Evolutionary conservation across 2,113 vertebrate species (phyloP).

Genomic region (Cryptomyrus ogoouensis): DNA sequence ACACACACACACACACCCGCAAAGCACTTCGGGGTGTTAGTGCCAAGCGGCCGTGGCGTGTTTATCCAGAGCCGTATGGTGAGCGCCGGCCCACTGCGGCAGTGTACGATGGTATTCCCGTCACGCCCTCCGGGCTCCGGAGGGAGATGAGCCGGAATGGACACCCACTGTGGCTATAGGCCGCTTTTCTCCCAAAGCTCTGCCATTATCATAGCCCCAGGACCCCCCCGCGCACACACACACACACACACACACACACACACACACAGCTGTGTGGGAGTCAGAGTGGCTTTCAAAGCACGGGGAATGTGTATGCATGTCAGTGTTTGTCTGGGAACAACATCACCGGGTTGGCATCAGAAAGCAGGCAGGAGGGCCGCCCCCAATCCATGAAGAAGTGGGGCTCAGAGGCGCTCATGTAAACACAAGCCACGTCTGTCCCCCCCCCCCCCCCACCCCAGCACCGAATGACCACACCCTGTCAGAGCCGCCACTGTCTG

Average conservation of each 20-base stretch:
- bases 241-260: conserved; percentile 36
- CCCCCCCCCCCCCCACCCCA: too few relatives aligned
- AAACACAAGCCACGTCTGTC: not conserved
- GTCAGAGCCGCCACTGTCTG: not conserved
- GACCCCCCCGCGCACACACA: conserved; percentile 20
- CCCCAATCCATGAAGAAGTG: not conserved
- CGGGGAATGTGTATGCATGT: not conserved
- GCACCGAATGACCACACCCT: not conserved
- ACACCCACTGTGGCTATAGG: conserved; percentile 43
- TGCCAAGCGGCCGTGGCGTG: not conserved
- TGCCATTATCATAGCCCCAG: conserved; percentile 49
- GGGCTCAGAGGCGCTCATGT: not conserved
- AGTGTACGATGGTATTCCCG: conserved; percentile 28
- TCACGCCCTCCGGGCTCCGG: conserved; percentile 19
- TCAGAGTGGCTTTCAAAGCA: not conserved
- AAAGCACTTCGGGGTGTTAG: not conserved
- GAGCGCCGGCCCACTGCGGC: not conserved
- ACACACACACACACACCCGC: not conserved
- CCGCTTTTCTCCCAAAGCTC: conserved; percentile 42
- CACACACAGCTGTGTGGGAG: conserved; percentile 41
- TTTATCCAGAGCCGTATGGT: not conserved
- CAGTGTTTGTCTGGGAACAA: not conserved
- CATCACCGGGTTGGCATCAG: not conserved
- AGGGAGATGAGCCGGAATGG: conserved; percentile 6
- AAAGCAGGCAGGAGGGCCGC: not conserved